Evolutionary conservation across 2,113 vertebrate genomes (phyloP), one percentile per base, ranked within the genome.

Genomic region (Phodopus roborovskii): DNA sequence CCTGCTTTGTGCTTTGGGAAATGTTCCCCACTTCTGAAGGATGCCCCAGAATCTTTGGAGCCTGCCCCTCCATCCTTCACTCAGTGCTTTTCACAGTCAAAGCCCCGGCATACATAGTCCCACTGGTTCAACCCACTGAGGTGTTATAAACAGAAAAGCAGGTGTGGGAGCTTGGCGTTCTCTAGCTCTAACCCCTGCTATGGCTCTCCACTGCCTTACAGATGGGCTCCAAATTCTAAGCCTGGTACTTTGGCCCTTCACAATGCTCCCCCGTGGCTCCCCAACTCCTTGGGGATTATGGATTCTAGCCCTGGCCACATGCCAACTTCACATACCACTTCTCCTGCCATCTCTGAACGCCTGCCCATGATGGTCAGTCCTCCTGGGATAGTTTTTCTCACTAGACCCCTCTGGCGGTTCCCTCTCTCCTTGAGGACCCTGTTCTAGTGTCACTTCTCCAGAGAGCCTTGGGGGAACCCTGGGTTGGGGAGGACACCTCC

Each of bases 231-330:
- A 24, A 45, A 45, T 70, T 53, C 92, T 90, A n/a, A 92, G 30
- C 36, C 74, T 79, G 48, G 56, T 70, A 8, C 28, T 89, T 1
- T 39, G 48, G 58, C 0, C 3, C 58, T 66, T 77, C 58, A 26
- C 62, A 9, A 70, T 30, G 15, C 16, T 19, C n/a, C 45, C 71
- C 56, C 11, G 60, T 30, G 71, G 30, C 68, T 42, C 20, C 53
- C 36, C 15, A 33, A 0, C 13, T n/a, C 79, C 48, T 77, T 26
- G 13, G 36, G 30, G n/a, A n/a, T 6, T 4, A 1, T 24, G n/a
- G 13, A 36, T 73, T 62, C 71, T 62, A 79, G n/a, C 53, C 16
- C 22, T 19, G 36, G 75, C 77, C 39, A 19, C 50, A 24, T 5
- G 6, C 45, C 50, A 50, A 83, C 6, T 1, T n/a, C 8, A 0